These are phyloP conservation scores for Syritta pipiens DNA, from an alignment of 2,888 invertebrate genomes.

Conservation along the genomic window DNA sequence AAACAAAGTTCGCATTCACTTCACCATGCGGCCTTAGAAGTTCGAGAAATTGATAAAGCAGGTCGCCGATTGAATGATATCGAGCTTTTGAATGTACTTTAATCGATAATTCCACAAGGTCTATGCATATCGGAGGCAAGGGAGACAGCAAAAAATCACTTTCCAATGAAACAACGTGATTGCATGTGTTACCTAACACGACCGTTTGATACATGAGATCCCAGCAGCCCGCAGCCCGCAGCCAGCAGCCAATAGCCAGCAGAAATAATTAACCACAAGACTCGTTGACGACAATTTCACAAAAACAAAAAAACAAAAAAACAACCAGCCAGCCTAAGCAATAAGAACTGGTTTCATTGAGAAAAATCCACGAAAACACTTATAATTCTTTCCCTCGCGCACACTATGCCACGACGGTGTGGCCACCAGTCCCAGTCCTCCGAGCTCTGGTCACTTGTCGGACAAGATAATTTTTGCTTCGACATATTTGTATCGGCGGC, in stretches of 20 bases:
- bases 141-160: background rate
- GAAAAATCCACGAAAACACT: constrained; percentile 44
- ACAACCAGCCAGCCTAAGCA: too few relatives aligned
- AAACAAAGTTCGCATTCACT: too few relatives aligned
- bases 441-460: constrained; percentile 36
- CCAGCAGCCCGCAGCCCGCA: background rate
- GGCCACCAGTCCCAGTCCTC: constrained; percentile 9
- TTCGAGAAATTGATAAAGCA: too few relatives aligned
- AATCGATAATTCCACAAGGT: constrained; percentile 31
- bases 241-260: background rate
- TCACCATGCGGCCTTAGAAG: too few relatives aligned
- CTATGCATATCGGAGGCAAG: constrained; percentile 11
- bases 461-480: constrained; percentile 51
- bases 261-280: background rate
- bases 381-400: constrained; percentile 21
- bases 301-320: background rate
- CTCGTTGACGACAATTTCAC: background rate
- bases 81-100: constrained; percentile 9
- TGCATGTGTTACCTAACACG: background rate
- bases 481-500: constrained; percentile 35
- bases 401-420: background rate
- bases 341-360: constrained; percentile 56
- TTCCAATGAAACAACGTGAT: background rate
- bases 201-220: background rate
- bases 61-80: constrained; percentile 23